A percentile compares a stretch with the other conserved stretches of the same genome.
These are phyloP conservation scores for Lordiphosa collinella DNA, from an alignment of 1,140 invertebrate genomes.

Conservation along the genomic window DNA sequence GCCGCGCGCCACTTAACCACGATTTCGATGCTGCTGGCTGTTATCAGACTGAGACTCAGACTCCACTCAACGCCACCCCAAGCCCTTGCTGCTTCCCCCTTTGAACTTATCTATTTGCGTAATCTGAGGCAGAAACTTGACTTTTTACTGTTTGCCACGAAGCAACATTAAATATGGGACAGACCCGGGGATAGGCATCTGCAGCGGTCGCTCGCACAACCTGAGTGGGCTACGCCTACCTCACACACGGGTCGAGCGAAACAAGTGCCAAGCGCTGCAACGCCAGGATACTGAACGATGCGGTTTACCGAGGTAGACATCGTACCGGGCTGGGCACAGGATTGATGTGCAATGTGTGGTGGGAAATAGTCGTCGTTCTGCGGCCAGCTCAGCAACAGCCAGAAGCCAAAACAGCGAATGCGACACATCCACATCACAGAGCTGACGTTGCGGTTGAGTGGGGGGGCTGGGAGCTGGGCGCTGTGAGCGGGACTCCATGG, in stretches of 20 bases:
- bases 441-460: slow-evolving; percentile 19
- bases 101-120: slow-evolving; percentile 47
- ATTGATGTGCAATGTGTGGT: slow-evolving; percentile 44
- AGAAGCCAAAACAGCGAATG: slow-evolving; percentile 29
- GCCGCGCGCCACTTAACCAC: slow-evolving; percentile 52
- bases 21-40: slow-evolving; percentile 44
- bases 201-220: background rate
- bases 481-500: slow-evolving; percentile 11
- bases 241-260: background rate
- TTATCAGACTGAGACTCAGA: slow-evolving; percentile 30
- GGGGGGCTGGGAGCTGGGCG: slow-evolving; percentile 9
- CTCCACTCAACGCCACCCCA: slow-evolving; percentile 2
- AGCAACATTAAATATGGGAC: slow-evolving; percentile 24
- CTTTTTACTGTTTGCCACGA: slow-evolving; percentile 29
- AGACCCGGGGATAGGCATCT: background rate
- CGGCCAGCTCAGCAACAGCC: slow-evolving; percentile 19
- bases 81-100: background rate
- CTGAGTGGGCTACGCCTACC: slow-evolving; percentile 9
- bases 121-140: slow-evolving; percentile 49
- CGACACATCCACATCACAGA: slow-evolving; percentile 15
- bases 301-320: slow-evolving; percentile 19
- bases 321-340: slow-evolving; percentile 8
- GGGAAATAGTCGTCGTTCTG: slow-evolving; percentile 30
- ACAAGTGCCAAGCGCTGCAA: slow-evolving; percentile 29
- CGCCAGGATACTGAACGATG: slow-evolving; percentile 27